Percentiles rank a stretch among this genome's conserved stretches.
These are phyloP conservation scores for Dexiosoma caninum DNA, from an alignment of 2,888 invertebrate species.

Conservation along the genomic window DNA sequence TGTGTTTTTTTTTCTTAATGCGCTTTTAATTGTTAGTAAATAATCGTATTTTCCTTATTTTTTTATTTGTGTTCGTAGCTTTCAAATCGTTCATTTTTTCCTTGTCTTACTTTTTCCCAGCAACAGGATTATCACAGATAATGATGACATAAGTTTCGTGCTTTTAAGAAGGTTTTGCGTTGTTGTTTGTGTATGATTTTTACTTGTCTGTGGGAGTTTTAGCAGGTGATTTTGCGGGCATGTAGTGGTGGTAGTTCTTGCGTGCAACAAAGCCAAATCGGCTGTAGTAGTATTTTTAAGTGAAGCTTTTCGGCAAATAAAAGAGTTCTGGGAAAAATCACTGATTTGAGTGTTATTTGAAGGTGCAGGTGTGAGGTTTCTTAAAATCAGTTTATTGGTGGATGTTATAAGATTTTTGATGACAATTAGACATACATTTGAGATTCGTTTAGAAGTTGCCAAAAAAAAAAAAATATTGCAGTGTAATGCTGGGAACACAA, in stretches of 20 bases:
- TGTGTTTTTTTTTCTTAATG: constrained; percentile 1
- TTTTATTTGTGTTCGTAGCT: constrained; percentile 30
- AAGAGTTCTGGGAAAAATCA: neutral
- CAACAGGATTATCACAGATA: constrained; percentile 59
- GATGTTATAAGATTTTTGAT: too few species aligned
- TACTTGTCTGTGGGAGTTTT: constrained; percentile 68
- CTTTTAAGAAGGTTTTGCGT: constrained; percentile 44
- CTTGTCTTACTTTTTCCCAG: neutral
- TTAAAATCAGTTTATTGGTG: too few species aligned
- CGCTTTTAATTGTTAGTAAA: constrained; percentile 54
- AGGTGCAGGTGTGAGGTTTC: too few species aligned
- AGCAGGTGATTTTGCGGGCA: constrained; percentile 68
- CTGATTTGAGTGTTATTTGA: neutral
- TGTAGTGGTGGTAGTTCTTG: neutral
- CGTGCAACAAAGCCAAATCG: neutral
- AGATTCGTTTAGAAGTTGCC: too few species aligned
- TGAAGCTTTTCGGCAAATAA: constrained; percentile 15
- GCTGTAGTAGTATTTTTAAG: neutral
- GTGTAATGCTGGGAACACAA: too few species aligned
- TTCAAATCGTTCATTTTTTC: neutral
- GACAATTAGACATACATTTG: too few species aligned
- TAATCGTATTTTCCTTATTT: constrained; percentile 49
- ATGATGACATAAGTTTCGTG: constrained; percentile 52
- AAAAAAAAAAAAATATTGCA: too few species aligned
- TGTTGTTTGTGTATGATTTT: neutral